These are phyloP conservation scores for Pseudochaenichthys georgianus DNA, from an alignment of 2,797 vertebrate species.

Conservation along the genomic window DNA sequence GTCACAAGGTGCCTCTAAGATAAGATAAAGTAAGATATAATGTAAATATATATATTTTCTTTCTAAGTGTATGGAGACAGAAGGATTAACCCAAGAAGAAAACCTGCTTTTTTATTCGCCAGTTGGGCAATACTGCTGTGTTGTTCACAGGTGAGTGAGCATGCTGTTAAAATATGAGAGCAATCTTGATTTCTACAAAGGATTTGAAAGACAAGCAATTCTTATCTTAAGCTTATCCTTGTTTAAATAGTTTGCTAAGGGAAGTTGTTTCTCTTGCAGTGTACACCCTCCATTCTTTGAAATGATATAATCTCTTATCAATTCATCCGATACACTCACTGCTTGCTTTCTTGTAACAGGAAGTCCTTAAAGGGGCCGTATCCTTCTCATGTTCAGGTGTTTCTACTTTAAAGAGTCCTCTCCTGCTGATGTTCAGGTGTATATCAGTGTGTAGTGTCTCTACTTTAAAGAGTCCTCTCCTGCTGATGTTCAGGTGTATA, in stretches of 20 bases:
- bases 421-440: no score
- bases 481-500: no score
- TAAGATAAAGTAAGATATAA: neutral
- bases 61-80: neutral
- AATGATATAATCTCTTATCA: neutral
- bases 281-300: neutral
- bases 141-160: neutral
- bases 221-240: neutral
- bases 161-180: neutral
- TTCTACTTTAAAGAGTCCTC: no score
- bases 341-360: neutral
- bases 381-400: no score
- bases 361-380: no score
- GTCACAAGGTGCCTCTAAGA: no score
- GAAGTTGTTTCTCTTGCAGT: neutral
- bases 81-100: neutral
- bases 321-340: neutral
- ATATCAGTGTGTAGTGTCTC: no score
- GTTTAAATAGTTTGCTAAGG: conserved; percentile 2
- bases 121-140: neutral
- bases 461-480: no score
- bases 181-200: neutral
- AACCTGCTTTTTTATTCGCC: neutral
- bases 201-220: neutral
- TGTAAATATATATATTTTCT: neutral